Base-by-base conservation (phyloP, 2,113 vertebrate species). In the Ancistrus triradiatus region DNA sequence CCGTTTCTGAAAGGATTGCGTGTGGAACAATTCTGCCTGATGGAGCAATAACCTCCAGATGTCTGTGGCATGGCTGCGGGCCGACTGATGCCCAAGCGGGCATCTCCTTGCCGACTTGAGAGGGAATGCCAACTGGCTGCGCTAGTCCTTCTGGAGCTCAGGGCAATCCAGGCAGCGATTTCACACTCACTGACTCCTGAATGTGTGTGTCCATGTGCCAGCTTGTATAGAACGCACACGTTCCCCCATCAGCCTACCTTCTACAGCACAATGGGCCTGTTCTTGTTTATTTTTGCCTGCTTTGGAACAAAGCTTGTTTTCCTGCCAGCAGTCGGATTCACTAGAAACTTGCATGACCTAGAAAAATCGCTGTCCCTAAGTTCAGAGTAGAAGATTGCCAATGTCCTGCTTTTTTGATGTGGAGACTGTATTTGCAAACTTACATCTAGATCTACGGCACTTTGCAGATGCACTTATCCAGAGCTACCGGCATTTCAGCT, bases 11-110 rank as follows among this genome's bases (percentile, higher is more conserved):
- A 43, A 57, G 31, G 42, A 33, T 24, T 33, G 65, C 55, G 63
- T 59, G 70, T 72, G 56, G 40, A 53, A 56, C 47, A 50, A 62
- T 63, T 67, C 63, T 59, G 78, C 78, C 69, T 78, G 66, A 78
- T 83, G 63, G 76, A 66, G 65, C 66, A 82, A 82, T 82, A 83
- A 87, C 80, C 75, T 85, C 84, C 85, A 87, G 83, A 87, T 86
- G 83, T 85, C 80, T 75, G 79, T 62, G 73, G 68, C 77, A 70
- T 77, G 77, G 69, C 79, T 70, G 62, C 42, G 15, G 75, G 73
- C 73, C 70, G 62, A 75, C 77, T 68, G 75, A 72, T 65, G 44
- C 75, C 80, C 73, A 61, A 51, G 66, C 59, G 78, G 72, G 66
- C 63, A 27, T 60, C 75, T 67, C 68, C 49, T 75, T 78, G 71